Evolutionary conservation across 2,113 vertebrate genomes (phyloP).

Genomic region (Sceloporus undulatus): DNA sequence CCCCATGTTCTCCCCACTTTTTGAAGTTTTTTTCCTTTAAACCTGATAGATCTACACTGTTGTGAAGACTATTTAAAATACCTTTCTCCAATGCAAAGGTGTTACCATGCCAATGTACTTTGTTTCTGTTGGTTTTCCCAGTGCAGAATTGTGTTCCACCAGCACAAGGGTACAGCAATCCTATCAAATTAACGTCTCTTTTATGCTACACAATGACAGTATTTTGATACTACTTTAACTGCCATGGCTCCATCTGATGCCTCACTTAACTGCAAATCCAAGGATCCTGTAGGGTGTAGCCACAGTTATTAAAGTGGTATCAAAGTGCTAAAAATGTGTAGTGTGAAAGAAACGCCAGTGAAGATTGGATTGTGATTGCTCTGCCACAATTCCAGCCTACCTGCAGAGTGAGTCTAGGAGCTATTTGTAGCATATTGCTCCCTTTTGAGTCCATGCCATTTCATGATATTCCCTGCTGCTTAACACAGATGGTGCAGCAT

Average conservation of each 20-base stretch:
- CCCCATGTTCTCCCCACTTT: not conserved
- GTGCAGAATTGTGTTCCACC: not conserved
- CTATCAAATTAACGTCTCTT: not conserved
- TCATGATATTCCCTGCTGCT: constrained; percentile 18
- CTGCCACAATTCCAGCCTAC: constrained; percentile 8
- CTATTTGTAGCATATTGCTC: not conserved
- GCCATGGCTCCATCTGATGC: no score
- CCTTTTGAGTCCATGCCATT: not conserved
- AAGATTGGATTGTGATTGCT: not conserved
- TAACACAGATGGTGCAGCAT: constrained; percentile 29
- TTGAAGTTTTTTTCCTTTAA: not conserved
- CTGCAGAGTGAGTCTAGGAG: not conserved
- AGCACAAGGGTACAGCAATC: not conserved
- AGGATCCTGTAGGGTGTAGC: no score
- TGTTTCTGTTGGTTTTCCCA: not conserved
- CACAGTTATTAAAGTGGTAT: no score
- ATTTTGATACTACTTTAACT: no score
- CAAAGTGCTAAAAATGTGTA: no score
- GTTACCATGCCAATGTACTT: not conserved
- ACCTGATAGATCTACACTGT: not conserved
- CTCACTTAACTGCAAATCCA: no score
- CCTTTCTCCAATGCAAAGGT: not conserved
- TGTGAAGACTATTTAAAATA: not conserved
- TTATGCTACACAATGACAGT: no score
- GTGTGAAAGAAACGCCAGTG: no score